A percentile compares a stretch with the other conserved stretches of the same genome.
These are phyloP conservation scores for Leptopilina boulardi DNA, from an alignment of 1,140 invertebrate genomes.

Conservation along the genomic window DNA sequence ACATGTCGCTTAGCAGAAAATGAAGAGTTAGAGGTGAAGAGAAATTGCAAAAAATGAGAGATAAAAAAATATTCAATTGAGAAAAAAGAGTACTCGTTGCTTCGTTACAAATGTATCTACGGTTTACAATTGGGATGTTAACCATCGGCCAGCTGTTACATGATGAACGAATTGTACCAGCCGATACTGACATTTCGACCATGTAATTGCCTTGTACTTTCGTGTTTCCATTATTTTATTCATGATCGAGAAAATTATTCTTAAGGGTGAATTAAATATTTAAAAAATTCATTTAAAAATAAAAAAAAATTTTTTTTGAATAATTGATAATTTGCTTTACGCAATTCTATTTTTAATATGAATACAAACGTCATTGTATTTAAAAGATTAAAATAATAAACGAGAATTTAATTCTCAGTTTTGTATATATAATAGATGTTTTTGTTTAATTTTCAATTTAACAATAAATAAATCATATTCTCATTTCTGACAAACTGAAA, in stretches of 20 bases:
- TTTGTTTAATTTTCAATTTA: no score
- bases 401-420: no score
- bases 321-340: no score
- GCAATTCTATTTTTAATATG: no score
- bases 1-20: slow-evolving; percentile 42
- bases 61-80: slow-evolving; percentile 30
- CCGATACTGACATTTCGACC: slow-evolving; percentile 59
- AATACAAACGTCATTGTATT: no score
- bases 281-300: background rate
- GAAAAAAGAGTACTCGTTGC: slow-evolving; percentile 42
- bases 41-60: slow-evolving; percentile 30
- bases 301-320: no score
- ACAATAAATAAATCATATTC: no score
- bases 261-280: background rate
- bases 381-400: no score
- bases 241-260: background rate
- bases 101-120: slow-evolving; percentile 39
- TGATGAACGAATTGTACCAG: slow-evolving; percentile 59
- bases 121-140: slow-evolving; percentile 28
- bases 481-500: no score
- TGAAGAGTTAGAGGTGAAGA: background rate
- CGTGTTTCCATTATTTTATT: slow-evolving; percentile 21
- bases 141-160: slow-evolving; percentile 64
- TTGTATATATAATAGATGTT: no score
- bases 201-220: slow-evolving; percentile 57